Evolutionary conservation across 2,113 vertebrate species (phyloP), one percentile per base, ranked within the genome.

Genomic region (Etheostoma spectabile): DNA sequence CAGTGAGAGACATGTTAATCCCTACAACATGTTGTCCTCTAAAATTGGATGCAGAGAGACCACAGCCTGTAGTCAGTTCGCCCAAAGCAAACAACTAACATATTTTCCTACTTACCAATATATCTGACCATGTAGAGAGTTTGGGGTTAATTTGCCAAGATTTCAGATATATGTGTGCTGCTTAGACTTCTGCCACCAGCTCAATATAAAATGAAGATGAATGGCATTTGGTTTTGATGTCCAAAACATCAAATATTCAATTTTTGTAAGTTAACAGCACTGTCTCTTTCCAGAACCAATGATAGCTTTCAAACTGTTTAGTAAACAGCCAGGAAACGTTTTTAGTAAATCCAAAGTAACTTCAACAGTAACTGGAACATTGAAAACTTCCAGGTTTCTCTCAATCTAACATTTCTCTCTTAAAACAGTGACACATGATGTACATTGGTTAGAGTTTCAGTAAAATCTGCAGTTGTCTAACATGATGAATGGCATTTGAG

Each of bases 21-120:
- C 51, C 30, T 84, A 81, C 62, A 77, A 65, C 51, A 83, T 83
- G 77, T 80, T 75, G 63, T 74, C 68, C 86, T 72, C 56, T 65
- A 8, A 79, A 86, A 84, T 19, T 67, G 68, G 48, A 52, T 66
- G 67, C 73, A 83, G 66, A 69, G 56, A 80, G 74, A 81, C 74
- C 30, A 46, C 66, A 79, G 66, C 22, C 51, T 68, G 57, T 48
- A 48, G 51, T 81, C 48, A 69, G 55, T 67, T 80, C 69, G 19
- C 52, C 64, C 77, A 80, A 83, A 80, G 67, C 56, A 80, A 85
- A 82, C 63, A 74, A 68, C 16, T 42, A 35, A 57, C 69, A 74
- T 69, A 71, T 80, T 82, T 84, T 63, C 53, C 48, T 22, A 62
- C 74, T 66, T 79, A 79, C 38, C 30, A 52, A 24, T 35, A 16